A percentile compares a stretch with the other conserved stretches of the same genome.
Conservation (phyloP, 2,888 invertebrate genomes). For the Acheta domesticus region DNA sequence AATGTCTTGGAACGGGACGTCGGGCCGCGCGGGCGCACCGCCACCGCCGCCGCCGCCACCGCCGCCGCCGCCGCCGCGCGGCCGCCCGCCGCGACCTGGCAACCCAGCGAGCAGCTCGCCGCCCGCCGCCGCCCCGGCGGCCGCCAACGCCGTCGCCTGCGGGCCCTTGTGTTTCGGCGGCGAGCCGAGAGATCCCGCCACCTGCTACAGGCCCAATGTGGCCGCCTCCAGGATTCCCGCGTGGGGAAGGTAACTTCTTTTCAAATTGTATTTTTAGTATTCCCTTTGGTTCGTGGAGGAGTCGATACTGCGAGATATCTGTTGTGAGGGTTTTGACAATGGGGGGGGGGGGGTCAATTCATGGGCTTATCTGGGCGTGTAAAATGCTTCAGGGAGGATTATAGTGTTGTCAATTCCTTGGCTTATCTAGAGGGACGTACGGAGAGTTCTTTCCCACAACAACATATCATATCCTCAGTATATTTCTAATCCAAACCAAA, state of each 20-base stretch:
- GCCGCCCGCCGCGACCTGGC: conserved; percentile 22
- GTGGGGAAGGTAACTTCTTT: neutral
- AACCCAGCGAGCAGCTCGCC: neutral
- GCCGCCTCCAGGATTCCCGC: neutral
- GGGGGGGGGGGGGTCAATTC: too few relatives aligned
- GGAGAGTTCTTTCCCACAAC: too few relatives aligned
- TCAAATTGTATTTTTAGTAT: neutral
- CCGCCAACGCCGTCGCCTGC: neutral
- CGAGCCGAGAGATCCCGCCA: neutral
- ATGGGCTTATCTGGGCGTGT: too few relatives aligned
- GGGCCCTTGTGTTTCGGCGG: conserved; percentile 8
- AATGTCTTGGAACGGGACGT: conserved; percentile 24
- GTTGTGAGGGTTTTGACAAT: too few relatives aligned
- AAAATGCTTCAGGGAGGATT: too few relatives aligned
- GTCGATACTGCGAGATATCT: too few relatives aligned
- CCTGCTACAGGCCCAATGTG: neutral
- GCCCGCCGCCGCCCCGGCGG: neutral
- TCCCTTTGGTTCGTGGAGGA: neutral
- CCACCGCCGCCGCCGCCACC: conserved; percentile 18
- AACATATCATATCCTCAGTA: too few relatives aligned
- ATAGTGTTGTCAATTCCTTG: too few relatives aligned
- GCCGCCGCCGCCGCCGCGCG: conserved; percentile 20
- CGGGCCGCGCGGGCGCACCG: conserved; percentile 2
- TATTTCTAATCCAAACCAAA: too few relatives aligned
- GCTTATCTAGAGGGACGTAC: too few relatives aligned